Evolutionary conservation across 2,888 invertebrate genomes (phyloP), one percentile per base, ranked within the genome.

Genomic region (Thereva nobilitata): DNA sequence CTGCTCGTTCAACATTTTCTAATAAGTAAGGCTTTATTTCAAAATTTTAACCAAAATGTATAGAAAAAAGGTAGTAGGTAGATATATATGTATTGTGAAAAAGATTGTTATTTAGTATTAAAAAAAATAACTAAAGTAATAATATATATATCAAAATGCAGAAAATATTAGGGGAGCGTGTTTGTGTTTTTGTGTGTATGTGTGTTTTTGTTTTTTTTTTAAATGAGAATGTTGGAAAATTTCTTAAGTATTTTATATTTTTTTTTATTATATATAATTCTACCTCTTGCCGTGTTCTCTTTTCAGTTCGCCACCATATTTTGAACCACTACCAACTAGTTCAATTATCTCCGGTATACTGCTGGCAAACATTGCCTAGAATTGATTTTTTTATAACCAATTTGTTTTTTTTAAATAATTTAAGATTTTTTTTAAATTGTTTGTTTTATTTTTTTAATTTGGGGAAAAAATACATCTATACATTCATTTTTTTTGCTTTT

Each of bases 321-420:
- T 97, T 88, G 96, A 95, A 86, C 97, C 92, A 89, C 93, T 93
- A 86, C 97, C 96, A 88, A 97, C 93, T 87, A 98, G 94, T 88
- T 97, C 97, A 87, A 95, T 96, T 87, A 98, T 97, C 91, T 98
- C 97, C 84, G 97, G 97, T 86, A 98, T 95, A 90, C 95, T 96
- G 90, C 95, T 96, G 88, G 97, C 97, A 92, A 98, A 98, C 90
- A 97, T 95, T 87, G 97, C 97, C 96, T 96, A 91, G 85, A 90
- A 81, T 78, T 75, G 72, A 70, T 71, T 71, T 71, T 67, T 71
- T 71, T 69, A 65, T 56, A 71, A 56, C 37, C 42, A 52, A 42
- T 56, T 57, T 52, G n/a, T 59, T 54, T 63, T 55, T 54, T 47
- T 35, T 52, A 54, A 34, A 45, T 34, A 53, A 54, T 23, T 55